Base-by-base conservation (phyloP, 2,797 vertebrate genomes). In the Oophaga sylvatica region DNA sequence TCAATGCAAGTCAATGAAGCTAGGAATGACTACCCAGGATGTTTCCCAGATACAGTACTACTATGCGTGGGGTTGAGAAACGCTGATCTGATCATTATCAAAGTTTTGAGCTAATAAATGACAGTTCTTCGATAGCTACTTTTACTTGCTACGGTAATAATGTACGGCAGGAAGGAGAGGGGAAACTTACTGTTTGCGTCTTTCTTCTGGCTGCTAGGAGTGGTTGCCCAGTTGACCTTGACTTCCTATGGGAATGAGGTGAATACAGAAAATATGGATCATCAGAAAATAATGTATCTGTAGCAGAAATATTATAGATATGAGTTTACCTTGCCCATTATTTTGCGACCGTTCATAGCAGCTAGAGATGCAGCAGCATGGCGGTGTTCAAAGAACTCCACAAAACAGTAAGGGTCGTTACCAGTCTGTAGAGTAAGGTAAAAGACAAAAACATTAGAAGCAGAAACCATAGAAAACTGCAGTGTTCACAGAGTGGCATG, bases 181-280 rank as follows among this genome's bases (percentile, higher is more conserved):
- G 57, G 35, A 60, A 88, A 97, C 98, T 97, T 95, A 99, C 98
- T 99, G 96, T 98, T 99, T 90, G 98, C 99, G 93, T 99, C 98
- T 96, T 99, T 99, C 95, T 99, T 99, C 96, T 99, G 98, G 94
- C 97, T 99, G 95, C 98, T 99, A 90, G 98, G 98, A 71, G 97
- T 99, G 29, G 98, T 99, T 91, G 98, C 98, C 98, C 98, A 99
- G 95, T 99, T 99, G 92, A 99, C 98, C 93, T 99, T 99, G 92
- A 99, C 98, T 93, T 99, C 98, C 98, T 99, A 94, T 88, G 95
- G 93, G 0, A 13, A 83, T 16, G 10, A 81, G 16, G 16, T 3
- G n/a, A 62, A 41, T 9, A 60, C 35, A 80, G 57, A 22, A 53
- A 92, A 41, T 20, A 7, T 2, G 48, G 56, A 22, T 63, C 8